Percentiles rank a stretch among this genome's conserved stretches.
phyloP scores from a whole-genome alignment of 1,140 invertebrate genomes.

The roundworm (Caenorhabditis elegans) region WBcel235 BX284604.4:6845001-6845500 shows the following conservation, averaged over 20 bases:
- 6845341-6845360: constrained; percentile 4
- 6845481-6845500: constrained; percentile 1
- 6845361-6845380: constrained; percentile 1
- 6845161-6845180: neutral
- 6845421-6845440: neutral
- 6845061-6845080: constrained; percentile 17
- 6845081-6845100: constrained; percentile 41
- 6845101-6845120: constrained; percentile 38
- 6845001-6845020: constrained; percentile 32
- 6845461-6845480: neutral
- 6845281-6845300: neutral
- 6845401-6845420: neutral
- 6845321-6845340: neutral
- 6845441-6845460: neutral
- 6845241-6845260: neutral
- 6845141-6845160: constrained; percentile 3
- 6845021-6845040: constrained; percentile 33
- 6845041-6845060: constrained; percentile 34
- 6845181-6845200: neutral
- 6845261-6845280: constrained; percentile 17
- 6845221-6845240: constrained; percentile 15
- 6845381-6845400: constrained; percentile 13
- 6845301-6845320: constrained; percentile 7
- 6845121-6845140: constrained; percentile 24
- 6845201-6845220: neutral